Conservation (phyloP, 2,113 vertebrate genomes). For the Cariama cristata region DNA sequence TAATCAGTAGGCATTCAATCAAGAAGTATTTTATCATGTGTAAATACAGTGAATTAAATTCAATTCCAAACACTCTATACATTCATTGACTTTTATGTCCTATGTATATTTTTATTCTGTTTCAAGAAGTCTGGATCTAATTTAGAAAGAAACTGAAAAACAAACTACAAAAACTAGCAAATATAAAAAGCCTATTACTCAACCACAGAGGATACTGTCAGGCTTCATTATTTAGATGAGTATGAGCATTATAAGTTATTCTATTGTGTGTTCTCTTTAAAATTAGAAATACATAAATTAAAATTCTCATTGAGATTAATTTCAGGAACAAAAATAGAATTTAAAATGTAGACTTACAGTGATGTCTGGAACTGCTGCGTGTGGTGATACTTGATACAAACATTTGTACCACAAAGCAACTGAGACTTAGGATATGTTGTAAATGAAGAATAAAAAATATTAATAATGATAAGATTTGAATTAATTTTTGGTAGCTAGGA, state of each 20-base stretch:
- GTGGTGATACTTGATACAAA: neutral
- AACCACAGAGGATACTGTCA: slow-evolving; percentile 46
- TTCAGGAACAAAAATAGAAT: slow-evolving; percentile 40
- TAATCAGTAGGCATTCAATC: slow-evolving; percentile 44
- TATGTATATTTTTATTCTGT: slow-evolving; percentile 47
- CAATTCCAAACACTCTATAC: slow-evolving; percentile 28
- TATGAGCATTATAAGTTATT: slow-evolving; percentile 54
- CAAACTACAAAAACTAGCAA: slow-evolving; percentile 59
- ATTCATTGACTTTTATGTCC: slow-evolving; percentile 52
- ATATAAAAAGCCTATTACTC: slow-evolving; percentile 64
- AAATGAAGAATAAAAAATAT: slow-evolving; percentile 29
- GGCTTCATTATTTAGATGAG: slow-evolving; percentile 70
- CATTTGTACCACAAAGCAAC: slow-evolving; percentile 32
- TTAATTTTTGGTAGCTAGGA: neutral
- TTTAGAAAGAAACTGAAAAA: slow-evolving; percentile 61
- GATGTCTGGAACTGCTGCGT: slow-evolving; percentile 4
- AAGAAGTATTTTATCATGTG: slow-evolving; percentile 13
- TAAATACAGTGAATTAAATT: slow-evolving; percentile 54
- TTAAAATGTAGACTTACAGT: neutral
- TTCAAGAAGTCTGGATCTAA: slow-evolving; percentile 55
- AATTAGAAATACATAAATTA: slow-evolving; percentile 66
- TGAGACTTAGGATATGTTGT: slow-evolving; percentile 24
- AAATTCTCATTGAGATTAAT: slow-evolving; percentile 63
- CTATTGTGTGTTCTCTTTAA: slow-evolving; percentile 51
- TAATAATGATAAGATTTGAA: slow-evolving; percentile 7